These are phyloP conservation scores for Rhagoletis pomonella DNA, from an alignment of 1,140 invertebrate genomes.

Conservation along the genomic window DNA sequence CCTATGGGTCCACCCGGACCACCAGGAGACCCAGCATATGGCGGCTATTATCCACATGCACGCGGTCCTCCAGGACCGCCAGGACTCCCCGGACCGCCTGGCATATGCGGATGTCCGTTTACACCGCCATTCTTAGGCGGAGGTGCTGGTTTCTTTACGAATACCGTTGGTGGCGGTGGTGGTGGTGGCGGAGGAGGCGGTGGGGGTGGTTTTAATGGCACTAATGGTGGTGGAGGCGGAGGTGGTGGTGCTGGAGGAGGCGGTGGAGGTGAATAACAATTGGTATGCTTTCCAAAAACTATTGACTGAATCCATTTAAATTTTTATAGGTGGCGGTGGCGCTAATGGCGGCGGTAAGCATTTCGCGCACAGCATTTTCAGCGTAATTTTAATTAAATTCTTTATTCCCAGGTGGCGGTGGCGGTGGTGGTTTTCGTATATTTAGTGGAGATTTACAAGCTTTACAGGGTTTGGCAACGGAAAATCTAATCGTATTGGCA, in stretches of 20 bases:
- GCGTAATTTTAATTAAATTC: background rate
- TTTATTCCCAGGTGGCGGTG: background rate
- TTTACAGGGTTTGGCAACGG: background rate
- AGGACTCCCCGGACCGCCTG: constrained; percentile 49
- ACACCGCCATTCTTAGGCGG: background rate
- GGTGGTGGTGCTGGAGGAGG: constrained; percentile 9
- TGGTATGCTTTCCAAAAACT: too few species aligned
- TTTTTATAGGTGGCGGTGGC: background rate
- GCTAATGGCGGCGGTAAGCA: background rate
- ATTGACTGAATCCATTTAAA: too few species aligned
- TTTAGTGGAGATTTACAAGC: background rate
- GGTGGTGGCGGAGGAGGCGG: constrained; percentile 41
- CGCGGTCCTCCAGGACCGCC: constrained; percentile 32
- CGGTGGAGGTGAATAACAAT: background rate
- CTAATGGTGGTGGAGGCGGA: background rate
- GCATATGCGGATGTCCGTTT: constrained; percentile 11
- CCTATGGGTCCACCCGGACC: constrained; percentile 35
- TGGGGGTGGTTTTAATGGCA: background rate
- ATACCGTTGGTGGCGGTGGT: background rate
- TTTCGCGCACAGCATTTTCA: too few species aligned
- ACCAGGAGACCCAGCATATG: constrained; percentile 3
- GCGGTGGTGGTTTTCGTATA: constrained; percentile 1
- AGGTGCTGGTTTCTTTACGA: background rate
- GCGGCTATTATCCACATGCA: background rate
- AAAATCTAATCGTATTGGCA: background rate